phyloP scores from a whole-genome alignment of 2,888 invertebrate genomes.

The Dendrolimus houi region DNA sequence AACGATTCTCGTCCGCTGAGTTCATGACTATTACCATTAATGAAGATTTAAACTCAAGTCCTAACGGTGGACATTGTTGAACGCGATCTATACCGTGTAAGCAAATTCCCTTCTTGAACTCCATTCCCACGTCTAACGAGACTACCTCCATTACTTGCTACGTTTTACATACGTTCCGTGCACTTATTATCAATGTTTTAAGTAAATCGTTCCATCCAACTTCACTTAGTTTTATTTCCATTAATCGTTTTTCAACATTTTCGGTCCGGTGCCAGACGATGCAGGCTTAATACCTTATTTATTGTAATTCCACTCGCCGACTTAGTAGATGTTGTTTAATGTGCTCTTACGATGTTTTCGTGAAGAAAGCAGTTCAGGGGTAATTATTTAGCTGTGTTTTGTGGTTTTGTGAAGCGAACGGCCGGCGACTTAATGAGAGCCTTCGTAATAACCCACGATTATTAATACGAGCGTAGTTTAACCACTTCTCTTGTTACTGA shows the following conservation, averaged over 20 bases:
- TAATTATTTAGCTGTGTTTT: constrained; percentile 73
- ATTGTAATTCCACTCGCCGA: constrained; percentile 57
- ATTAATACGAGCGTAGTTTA: constrained; percentile 64
- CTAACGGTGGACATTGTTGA: constrained; percentile 66
- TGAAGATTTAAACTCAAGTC: constrained; percentile 58
- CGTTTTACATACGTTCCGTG: constrained; percentile 65
- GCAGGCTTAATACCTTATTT: constrained; percentile 62
- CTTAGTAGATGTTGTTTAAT: constrained; percentile 64
- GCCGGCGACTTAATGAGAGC: constrained; percentile 60
- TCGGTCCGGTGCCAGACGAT: constrained; percentile 49
- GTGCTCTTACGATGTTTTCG: constrained; percentile 62
- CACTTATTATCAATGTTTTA: constrained; percentile 71
- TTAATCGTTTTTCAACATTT: constrained; percentile 66
- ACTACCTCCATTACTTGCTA: constrained; percentile 64
- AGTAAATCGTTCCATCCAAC: constrained; percentile 61
- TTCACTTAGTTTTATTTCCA: constrained; percentile 65
- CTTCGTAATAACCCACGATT: constrained; percentile 63
- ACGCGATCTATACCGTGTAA: constrained; percentile 57
- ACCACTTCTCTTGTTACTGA: constrained; percentile 47
- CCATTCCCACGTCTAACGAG: constrained; percentile 73
- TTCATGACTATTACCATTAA: constrained; percentile 65
- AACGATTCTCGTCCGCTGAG: constrained; percentile 51
- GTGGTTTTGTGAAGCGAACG: constrained; percentile 63
- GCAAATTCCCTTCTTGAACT: constrained; percentile 27
- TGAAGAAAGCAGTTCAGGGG: constrained; percentile 59